These are phyloP conservation scores for Antechinus stuartii DNA, from an alignment of 2,113 vertebrate genomes.

Conservation along the genomic window DNA sequence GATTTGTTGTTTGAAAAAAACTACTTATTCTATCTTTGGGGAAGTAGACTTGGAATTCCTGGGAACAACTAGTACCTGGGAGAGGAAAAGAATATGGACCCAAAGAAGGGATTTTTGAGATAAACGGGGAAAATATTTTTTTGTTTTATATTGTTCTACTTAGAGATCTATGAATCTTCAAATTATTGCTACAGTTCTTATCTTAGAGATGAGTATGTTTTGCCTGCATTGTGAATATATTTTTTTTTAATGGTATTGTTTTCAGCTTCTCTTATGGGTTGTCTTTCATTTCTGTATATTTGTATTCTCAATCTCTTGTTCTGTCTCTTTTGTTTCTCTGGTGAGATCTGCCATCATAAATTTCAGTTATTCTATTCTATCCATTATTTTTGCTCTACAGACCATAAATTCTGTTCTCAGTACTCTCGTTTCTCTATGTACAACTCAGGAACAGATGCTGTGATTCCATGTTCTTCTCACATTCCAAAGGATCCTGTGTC, in stretches of 20 bases:
- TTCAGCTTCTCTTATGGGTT: neutral
- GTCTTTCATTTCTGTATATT: neutral
- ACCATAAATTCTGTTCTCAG: neutral
- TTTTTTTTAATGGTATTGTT: neutral
- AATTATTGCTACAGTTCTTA: neutral
- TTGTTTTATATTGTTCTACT: neutral
- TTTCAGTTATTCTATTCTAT: neutral
- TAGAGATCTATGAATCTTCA: neutral
- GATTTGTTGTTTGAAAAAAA: neutral
- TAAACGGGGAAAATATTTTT: neutral
- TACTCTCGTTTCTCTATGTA: neutral
- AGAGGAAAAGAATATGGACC: neutral
- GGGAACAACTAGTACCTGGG: neutral
- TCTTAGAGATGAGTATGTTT: neutral
- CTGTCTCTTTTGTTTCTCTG: neutral
- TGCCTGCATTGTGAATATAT: neutral
- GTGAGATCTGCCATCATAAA: neutral
- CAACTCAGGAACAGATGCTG: neutral
- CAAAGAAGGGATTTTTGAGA: neutral
- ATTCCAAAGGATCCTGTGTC: neutral
- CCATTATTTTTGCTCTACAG: neutral
- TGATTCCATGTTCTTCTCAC: neutral
- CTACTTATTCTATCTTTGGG: neutral
- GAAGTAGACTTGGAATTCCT: neutral
- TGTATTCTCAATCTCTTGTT: neutral